phyloP scores from a whole-genome alignment of 2,797 vertebrate genomes.

The Danio kyathit region DNA sequence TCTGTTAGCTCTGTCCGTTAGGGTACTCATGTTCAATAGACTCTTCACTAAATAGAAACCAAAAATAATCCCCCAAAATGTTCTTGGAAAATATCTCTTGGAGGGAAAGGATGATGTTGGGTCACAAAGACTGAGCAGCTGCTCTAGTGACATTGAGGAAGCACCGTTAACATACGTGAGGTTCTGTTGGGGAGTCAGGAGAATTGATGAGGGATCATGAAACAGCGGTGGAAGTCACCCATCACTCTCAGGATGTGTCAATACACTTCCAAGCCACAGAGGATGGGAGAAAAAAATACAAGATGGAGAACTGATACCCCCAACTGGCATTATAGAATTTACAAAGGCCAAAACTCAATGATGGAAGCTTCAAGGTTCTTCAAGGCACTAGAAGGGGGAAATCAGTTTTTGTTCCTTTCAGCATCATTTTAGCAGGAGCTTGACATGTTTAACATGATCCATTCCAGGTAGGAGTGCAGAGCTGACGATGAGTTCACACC shows the following conservation, averaged over 20 bases:
- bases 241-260: constrained; percentile 33
- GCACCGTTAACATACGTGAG: constrained; percentile 1
- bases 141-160: constrained; percentile 25
- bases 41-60: constrained; percentile 11
- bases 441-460: constrained; percentile 69
- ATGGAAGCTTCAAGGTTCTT: constrained; percentile 51
- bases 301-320: constrained; percentile 34
- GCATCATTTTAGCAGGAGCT: constrained; percentile 54
- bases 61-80: constrained; percentile 14
- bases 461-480: constrained; percentile 64
- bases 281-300: constrained; percentile 27
- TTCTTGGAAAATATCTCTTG: not conserved
- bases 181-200: constrained; percentile 27
- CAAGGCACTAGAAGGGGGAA: constrained; percentile 65
- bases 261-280: constrained; percentile 37
- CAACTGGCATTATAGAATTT: constrained; percentile 22
- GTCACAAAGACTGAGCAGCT: constrained; percentile 31
- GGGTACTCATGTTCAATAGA: constrained; percentile 12
- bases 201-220: constrained; percentile 29
- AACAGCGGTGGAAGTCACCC: constrained; percentile 25
- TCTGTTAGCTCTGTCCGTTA: not conserved
- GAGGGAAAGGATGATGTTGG: constrained; percentile 10
- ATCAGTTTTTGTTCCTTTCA: constrained; percentile 40
- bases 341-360: constrained; percentile 47
- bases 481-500: constrained; percentile 69